Evolutionary conservation across 2,113 vertebrate genomes (phyloP).

Genomic region (Notarius lentiginosus): DNA sequence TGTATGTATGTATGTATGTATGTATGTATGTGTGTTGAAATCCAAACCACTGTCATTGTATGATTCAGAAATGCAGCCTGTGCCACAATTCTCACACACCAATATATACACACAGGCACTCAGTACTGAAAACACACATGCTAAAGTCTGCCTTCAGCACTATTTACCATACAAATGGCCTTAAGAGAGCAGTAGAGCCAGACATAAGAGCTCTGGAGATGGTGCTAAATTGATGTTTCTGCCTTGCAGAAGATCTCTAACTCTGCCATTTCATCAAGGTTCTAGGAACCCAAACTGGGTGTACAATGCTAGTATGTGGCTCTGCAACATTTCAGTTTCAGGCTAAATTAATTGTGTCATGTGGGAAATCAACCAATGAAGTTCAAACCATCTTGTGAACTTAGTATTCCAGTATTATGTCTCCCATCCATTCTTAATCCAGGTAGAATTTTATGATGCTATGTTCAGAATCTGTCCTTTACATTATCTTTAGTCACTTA

Average conservation of each 20-base stretch:
- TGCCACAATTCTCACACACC: not conserved
- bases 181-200: not conserved
- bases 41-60: not conserved
- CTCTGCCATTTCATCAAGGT: not conserved
- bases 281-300: not conserved
- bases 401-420: not conserved
- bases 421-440: not conserved
- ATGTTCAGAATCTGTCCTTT: not conserved
- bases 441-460: not conserved
- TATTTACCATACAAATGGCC: slow-evolving; percentile 1
- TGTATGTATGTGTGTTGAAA: not conserved
- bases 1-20: not conserved
- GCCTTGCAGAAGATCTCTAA: not conserved
- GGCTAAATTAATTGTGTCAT: not conserved
- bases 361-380: not conserved
- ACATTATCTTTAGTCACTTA: not conserved
- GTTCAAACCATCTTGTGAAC: not conserved
- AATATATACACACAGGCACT: not conserved
- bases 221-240: not conserved
- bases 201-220: not conserved
- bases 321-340: not conserved
- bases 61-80: not conserved
- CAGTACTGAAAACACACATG: not conserved
- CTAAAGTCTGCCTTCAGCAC: not conserved
- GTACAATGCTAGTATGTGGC: no score